These are phyloP conservation scores for Eupithecia subfuscata DNA, from an alignment of 2,888 invertebrate genomes.

Conservation along the genomic window DNA sequence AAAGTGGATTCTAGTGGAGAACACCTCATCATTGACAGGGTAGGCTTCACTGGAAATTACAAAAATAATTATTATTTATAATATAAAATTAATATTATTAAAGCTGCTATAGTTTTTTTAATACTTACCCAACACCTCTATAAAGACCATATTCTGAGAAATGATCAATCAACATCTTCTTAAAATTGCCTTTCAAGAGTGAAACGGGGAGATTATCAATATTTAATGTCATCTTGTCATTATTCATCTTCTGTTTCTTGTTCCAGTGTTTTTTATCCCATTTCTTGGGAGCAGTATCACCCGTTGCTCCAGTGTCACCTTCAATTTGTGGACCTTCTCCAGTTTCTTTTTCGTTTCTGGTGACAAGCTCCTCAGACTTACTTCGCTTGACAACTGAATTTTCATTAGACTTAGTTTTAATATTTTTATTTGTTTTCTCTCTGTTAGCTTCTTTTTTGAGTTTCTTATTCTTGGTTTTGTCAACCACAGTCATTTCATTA, in stretches of 20 bases:
- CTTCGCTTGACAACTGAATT: not conserved
- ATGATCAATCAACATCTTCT: constrained; percentile 63
- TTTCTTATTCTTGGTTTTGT: constrained; percentile 66
- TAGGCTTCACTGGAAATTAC: constrained; percentile 29
- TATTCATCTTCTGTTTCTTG: constrained; percentile 62
- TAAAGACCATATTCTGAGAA: constrained; percentile 68
- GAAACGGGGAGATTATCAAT: constrained; percentile 69
- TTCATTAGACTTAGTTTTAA: not conserved
- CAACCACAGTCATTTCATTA: constrained; percentile 74
- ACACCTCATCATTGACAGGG: constrained; percentile 50
- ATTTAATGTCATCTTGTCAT: constrained; percentile 54
- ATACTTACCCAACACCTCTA: constrained; percentile 67
- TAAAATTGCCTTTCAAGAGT: constrained; percentile 56
- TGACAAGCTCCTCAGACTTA: not conserved
- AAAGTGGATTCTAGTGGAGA: constrained; percentile 70
- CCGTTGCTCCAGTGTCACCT: not conserved
- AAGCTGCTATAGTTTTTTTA: not conserved
- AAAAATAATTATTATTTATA: not conserved
- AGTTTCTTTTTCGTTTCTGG: constrained; percentile 8
- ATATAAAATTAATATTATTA: too few relatives aligned
- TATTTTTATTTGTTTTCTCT: constrained; percentile 44
- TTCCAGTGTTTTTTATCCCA: constrained; percentile 76
- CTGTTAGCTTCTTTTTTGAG: constrained; percentile 54
- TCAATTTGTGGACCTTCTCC: not conserved
- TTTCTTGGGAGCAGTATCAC: constrained; percentile 48